Percentiles rank a stretch among this genome's conserved stretches.
Conservation (phyloP, 1,140 invertebrate genomes). For the Archivesica marissinica region DNA sequence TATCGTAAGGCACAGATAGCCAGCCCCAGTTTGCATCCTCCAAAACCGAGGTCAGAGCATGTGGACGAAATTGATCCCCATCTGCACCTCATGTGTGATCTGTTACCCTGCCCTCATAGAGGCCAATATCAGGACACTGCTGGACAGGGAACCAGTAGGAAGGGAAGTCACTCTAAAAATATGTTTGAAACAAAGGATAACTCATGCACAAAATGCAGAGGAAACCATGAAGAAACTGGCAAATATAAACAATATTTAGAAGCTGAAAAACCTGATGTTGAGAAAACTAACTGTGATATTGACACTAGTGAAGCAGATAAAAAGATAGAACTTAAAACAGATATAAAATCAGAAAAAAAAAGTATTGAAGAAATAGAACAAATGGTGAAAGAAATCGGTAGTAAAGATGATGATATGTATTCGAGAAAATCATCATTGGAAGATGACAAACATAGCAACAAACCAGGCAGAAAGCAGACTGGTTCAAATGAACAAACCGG, state of each 20-base stretch:
- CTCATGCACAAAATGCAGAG: neutral
- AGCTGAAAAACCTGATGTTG: constrained; percentile 72
- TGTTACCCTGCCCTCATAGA: constrained; percentile 71
- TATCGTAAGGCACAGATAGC: constrained; percentile 55
- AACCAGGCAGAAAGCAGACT: constrained; percentile 7
- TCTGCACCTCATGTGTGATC: constrained; percentile 75
- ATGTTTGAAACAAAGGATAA: neutral
- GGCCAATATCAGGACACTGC: constrained; percentile 12
- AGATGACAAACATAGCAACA: neutral
- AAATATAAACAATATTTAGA: constrained; percentile 71
- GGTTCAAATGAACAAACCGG: neutral
- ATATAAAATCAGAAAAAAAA: neutral
- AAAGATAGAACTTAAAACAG: neutral
- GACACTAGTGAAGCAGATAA: neutral
- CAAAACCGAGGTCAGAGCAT: constrained; percentile 29
- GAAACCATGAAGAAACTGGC: neutral
- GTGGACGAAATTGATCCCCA: constrained; percentile 69
- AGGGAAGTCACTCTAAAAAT: neutral
- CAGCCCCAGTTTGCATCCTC: constrained; percentile 63
- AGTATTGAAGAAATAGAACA: constrained; percentile 40
- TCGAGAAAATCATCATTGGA: neutral
- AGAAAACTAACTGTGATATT: constrained; percentile 17
- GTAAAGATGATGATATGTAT: constrained; percentile 4
- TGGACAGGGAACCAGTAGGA: neutral
- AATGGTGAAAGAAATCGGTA: constrained; percentile 27